phyloP scores from a whole-genome alignment of 2,113 vertebrate species.

The Mastomys natalensis region DNA sequence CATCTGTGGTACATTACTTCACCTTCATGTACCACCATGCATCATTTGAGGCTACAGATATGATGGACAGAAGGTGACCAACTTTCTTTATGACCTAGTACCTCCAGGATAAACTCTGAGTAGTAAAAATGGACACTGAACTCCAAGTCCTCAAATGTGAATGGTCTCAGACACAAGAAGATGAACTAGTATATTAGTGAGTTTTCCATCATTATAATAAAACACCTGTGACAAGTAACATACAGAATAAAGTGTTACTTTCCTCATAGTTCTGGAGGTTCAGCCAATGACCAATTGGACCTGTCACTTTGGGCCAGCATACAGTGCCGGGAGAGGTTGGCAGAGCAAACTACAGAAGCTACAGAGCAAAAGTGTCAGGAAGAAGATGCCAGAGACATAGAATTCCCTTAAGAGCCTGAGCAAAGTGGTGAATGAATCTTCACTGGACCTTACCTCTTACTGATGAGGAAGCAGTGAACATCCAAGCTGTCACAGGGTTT shows the following conservation, averaged over 20 bases:
- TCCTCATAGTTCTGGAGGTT: too few species aligned
- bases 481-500: background rate
- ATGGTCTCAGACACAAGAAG: background rate
- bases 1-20: background rate
- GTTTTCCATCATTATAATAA: background rate
- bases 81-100: background rate
- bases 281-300: background rate
- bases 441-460: background rate
- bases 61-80: too few species aligned
- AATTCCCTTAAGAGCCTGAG: rapidly evolving
- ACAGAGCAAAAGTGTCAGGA: background rate
- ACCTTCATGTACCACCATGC: too few species aligned
- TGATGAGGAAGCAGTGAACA: background rate
- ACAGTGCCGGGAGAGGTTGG: too few species aligned
- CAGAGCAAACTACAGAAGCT: too few species aligned
- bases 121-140: background rate
- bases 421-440: background rate
- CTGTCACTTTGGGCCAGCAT: background rate
- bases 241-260: too few species aligned
- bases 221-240: background rate
- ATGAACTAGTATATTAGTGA: background rate
- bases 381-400: background rate
- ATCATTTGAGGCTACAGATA: too few species aligned
- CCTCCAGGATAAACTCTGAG: background rate
- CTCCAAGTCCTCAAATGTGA: background rate